Evolutionary conservation across 64 coral and sea anemone genomes (phyloP), one percentile per base, ranked within the genome.

Genomic region (Stichodactyla helianthus): DNA sequence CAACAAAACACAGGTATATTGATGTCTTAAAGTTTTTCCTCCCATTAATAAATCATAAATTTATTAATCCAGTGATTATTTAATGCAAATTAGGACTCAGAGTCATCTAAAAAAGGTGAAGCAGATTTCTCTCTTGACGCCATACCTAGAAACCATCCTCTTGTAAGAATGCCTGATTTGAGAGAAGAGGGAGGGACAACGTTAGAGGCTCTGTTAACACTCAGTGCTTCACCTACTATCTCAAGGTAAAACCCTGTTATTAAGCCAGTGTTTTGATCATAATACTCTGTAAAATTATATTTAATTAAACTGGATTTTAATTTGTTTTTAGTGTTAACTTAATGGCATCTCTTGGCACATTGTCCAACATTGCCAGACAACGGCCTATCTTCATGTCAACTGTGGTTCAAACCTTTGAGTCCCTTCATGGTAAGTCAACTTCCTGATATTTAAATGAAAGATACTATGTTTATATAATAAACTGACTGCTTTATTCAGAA

Each of bases 321-420:
- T 74, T 23, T 8, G 0, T 82, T 84, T 86, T 35, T 83, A 99
- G 97, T 93, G 97, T 99, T 23, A 99, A 99, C 78, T 89, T 99
- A 14, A 99, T 99, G 97, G 97, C 97, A 68, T 84, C 90, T 27
- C 88, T 99, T 78, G 97, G 97, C 74, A 95, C 97, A 86, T 79
- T 99, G 16, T 93, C 97, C 53, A 92, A 93, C 8, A 99, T 99
- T 79, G 97, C 97, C 27, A 85, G 93, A 65, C 97, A 99, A 55
- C 92, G 97, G 71, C 97, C 97, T 20, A 93, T 92, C 20, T 99
- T 99, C 44, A 99, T 99, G 93, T 92, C 97, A 50, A 95, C 91
- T 58, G 97, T 99, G 53, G 93, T 95, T 19, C 93, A 99, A 50
- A 92, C 97, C 77, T 99, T 99, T 89, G 97, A 99, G 52, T 99